Base-by-base conservation (phyloP, 2,797 vertebrate genomes). In the Stomatorhinus walkeri region DNA sequence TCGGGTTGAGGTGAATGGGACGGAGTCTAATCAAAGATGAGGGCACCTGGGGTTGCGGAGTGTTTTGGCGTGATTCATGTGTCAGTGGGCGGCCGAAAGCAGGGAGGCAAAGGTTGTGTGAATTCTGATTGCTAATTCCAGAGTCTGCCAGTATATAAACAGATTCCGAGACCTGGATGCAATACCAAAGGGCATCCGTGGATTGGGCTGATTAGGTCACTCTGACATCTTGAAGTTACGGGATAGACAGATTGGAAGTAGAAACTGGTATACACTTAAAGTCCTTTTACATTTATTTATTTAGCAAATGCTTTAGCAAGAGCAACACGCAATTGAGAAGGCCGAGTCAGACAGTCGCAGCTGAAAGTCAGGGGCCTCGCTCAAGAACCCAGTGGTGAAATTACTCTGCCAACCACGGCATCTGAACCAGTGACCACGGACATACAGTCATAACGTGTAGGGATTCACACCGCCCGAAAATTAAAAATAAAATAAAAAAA, bases 111-210 rank as follows among this genome's bases (percentile, higher is more conserved):
- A 59, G 51, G 49, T 56, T 56, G 85, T 36, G 16, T 40, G 85
- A 52, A 59, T 87, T 51, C 9, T 56, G 51, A 36, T 28, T 87
- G 85, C 14, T 40, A 87, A 87, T 56, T 56, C 32, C 28, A 43
- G 19, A 59, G 51, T 32, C 85, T 87, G 85, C 43, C 43, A 24
- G n/a, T 85, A 85, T 28, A 85, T 85, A 48, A 85, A 85, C 28
- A 87, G 51, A 87, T 36, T 51, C 36, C 8, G 52, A 36, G 52
- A 19, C 52, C 51, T 36, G 28, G 28, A 16, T 28, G 2, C n/a
- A 43, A n/a, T 6, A 87, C 49, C 52, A 9, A 36, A 87, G 51
- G 28, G 32, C 52, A 87, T n/a, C 32, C 9, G 6, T 9, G 52
- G 22, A 40, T 9, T 6, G 51, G 28, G 28, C 16, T 43, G 85